Evolutionary conservation across 30 jellyfish, hydroid and myxozoan genomes (phyloP), one percentile per base, ranked within the genome.

Genomic region (Aurelia aurita): DNA sequence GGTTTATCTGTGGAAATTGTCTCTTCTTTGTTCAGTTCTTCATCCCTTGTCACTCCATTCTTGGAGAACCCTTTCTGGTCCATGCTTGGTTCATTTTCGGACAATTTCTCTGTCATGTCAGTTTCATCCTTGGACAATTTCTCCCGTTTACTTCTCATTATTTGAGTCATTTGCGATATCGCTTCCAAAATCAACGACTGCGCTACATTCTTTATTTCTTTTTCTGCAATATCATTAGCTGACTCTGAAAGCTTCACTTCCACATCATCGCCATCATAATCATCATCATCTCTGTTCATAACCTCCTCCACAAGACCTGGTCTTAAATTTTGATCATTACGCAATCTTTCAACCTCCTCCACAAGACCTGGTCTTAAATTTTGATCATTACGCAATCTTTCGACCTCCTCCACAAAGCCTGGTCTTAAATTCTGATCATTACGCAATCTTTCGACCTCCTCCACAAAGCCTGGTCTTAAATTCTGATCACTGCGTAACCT

Each of bases 121-220:
- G 51, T 14, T 16, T n/a, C 67, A n/a, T 14, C 14, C 67, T 55
- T 14, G 25, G 67, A 15, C 67, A 55, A 23, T 55, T 45, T 76
- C 19, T 58, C 77, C 2, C 27, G 44, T 59, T 87, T 87, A 11
- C 23, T 75, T 39, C 54, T 80, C 70, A 44, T 54, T 18, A 77
- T 63, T 21, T 39, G 83, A 49, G 65, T 78, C 96, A 87, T 87
- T 28, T 87, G 89, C 11, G 90, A 26, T 8, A 87, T 77, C 5
- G 96, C 96, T 27, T 77, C 90, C 13, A n/a, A 22, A 18, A 87
- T 28, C 63, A 87, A 77, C 3, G 46, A 35, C 22, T 71, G 61
- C 27, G 93, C 57, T 2, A 83, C 81, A 39, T 39, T 25, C 16
- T 39, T 73, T 11, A 83, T 59, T 39, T 70, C 87, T 58, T 23